phyloP scores from a whole-genome alignment of 2,888 invertebrate species.

The Philaethria dido region DNA sequence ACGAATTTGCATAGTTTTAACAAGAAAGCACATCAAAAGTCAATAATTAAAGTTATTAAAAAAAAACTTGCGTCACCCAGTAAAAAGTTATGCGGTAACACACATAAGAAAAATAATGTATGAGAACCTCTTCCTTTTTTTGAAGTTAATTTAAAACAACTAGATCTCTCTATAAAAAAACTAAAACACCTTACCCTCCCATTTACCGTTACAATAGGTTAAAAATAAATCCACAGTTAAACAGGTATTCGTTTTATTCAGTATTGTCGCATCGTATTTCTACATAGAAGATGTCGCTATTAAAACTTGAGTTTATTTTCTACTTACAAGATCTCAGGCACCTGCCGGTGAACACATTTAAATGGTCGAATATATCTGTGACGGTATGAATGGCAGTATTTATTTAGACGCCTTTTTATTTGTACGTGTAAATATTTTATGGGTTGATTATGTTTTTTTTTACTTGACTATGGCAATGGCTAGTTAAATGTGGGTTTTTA shows the following conservation, averaged over 20 bases:
- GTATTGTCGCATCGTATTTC: constrained; percentile 29
- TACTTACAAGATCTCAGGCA: constrained; percentile 29
- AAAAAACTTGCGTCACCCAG: too few relatives aligned
- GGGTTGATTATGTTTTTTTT: background rate
- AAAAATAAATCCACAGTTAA: constrained; percentile 1
- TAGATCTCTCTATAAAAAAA: background rate
- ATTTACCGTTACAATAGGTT: background rate
- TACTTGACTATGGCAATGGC: background rate
- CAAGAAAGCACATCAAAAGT: too few relatives aligned
- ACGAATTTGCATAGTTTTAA: too few relatives aligned
- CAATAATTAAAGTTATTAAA: too few relatives aligned
- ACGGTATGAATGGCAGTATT: constrained; percentile 30
- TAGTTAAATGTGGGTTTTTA: background rate
- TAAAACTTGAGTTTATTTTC: constrained; percentile 34
- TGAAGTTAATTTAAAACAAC: too few relatives aligned
- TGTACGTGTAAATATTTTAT: constrained; percentile 18
- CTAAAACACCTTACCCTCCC: too few relatives aligned
- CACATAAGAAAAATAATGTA: too few relatives aligned
- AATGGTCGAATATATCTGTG: constrained; percentile 31
- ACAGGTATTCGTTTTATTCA: constrained; percentile 16
- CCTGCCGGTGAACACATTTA: constrained; percentile 33
- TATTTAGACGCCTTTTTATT: constrained; percentile 33
- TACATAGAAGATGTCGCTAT: constrained; percentile 26
- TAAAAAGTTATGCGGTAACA: too few relatives aligned
- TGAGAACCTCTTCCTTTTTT: too few relatives aligned